Percentiles rank a stretch among this genome's conserved stretches.
These are phyloP conservation scores for Leucophenga maculata DNA, from an alignment of 2,888 invertebrate species.

Conservation along the genomic window DNA sequence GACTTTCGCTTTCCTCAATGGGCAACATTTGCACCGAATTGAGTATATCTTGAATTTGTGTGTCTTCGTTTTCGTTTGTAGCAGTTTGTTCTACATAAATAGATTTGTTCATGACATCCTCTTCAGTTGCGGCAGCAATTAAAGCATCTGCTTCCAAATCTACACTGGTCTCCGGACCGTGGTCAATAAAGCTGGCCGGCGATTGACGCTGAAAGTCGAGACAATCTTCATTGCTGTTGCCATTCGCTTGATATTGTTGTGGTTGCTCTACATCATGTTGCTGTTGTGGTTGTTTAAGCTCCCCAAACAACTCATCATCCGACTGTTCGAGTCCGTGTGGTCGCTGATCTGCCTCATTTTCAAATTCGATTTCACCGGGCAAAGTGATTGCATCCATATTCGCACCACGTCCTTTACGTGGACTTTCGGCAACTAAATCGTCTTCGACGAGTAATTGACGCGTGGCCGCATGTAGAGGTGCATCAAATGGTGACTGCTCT, in stretches of 20 bases:
- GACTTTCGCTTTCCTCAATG: constrained; percentile 46
- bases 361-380: constrained; percentile 68
- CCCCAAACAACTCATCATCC: constrained; percentile 49
- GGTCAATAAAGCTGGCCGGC: constrained; percentile 48
- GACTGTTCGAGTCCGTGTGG: constrained; percentile 67
- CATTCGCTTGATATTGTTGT: constrained; percentile 28
- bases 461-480: constrained; percentile 30
- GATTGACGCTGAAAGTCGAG: constrained; percentile 36
- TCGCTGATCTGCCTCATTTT: constrained; percentile 66
- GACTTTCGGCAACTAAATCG: constrained; percentile 79
- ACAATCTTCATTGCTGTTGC: constrained; percentile 26
- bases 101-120: constrained; percentile 63
- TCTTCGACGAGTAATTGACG: constrained; percentile 58
- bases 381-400: constrained; percentile 69
- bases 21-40: constrained; percentile 70
- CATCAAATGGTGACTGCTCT: constrained; percentile 38
- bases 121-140: constrained; percentile 34
- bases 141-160: constrained; percentile 48
- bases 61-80: constrained; percentile 27
- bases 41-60: constrained; percentile 63
- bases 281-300: constrained; percentile 10
- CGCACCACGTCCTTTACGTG: constrained; percentile 76
- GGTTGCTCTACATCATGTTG: constrained; percentile 3
- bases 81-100: constrained; percentile 53
- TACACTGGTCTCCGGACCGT: constrained; percentile 64